Conservation (phyloP, 2,888 invertebrate genomes). For the Spatulosminthurus flaviceps region DNA sequence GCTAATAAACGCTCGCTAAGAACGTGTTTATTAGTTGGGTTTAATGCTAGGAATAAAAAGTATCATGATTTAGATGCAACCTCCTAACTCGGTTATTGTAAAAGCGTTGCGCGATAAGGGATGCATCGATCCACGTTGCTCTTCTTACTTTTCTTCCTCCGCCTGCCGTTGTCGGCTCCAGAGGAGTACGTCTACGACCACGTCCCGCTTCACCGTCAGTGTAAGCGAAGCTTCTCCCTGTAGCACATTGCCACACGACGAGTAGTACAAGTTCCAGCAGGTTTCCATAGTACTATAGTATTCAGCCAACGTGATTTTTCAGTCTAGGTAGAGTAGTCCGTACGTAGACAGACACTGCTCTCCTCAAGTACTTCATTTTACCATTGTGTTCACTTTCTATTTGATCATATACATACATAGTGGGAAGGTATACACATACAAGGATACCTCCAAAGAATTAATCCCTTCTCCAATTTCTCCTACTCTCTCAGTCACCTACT, state of each 20-base stretch:
- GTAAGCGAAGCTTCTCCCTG: slow-evolving; percentile 21
- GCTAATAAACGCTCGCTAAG: background rate
- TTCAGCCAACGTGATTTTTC: background rate
- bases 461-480: slow-evolving; percentile 10
- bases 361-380: no score
- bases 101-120: slow-evolving; percentile 51
- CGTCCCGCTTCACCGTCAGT: slow-evolving; percentile 27
- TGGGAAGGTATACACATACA: background rate
- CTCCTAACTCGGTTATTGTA: slow-evolving; percentile 26
- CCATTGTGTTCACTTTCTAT: no score
- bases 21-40: slow-evolving; percentile 29
- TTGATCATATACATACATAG: background rate
- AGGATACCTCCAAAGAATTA: background rate
- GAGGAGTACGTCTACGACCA: slow-evolving; percentile 28
- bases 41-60: slow-evolving; percentile 44
- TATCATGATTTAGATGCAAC: slow-evolving; percentile 28
- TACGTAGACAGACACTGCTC: background rate
- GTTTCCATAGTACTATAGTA: background rate
- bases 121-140: slow-evolving; percentile 44
- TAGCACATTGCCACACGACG: slow-evolving; percentile 24
- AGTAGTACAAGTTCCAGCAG: background rate
- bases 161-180: slow-evolving; percentile 31
- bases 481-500: background rate
- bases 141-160: slow-evolving; percentile 26
- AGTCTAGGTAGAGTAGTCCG: background rate